Base-by-base conservation (phyloP, 2,797 vertebrate species). In the Acanthis flammea region DNA sequence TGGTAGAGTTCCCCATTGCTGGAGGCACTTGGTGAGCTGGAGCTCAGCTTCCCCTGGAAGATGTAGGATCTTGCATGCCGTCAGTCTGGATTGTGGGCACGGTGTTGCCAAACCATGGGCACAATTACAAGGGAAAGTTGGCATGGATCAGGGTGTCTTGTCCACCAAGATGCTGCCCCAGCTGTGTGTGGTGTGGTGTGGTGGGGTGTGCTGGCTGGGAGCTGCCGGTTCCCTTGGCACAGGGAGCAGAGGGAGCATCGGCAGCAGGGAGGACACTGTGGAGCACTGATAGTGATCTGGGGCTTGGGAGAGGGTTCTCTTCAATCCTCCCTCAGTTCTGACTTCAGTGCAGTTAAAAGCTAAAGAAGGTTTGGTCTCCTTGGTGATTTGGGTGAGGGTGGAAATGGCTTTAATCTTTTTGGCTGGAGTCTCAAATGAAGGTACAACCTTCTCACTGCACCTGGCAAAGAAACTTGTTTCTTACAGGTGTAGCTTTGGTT, bases 401-500 rank as follows among this genome's bases (percentile, higher is more conserved):
- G 83, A 95, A 91, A 55, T 31, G 45, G 68, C 92, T 94, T 95
- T 96, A 73, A 92, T 93, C 92, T 95, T 94, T 91, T 90, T 91
- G 94, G 84, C 81, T 83, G 28, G 79, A 74, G 82, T 68, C 66
- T 93, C 12, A 90, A 66, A 42, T 53, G 48, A 70, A 91, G 82
- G 58, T 70, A 70, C 51, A 86, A 65, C 80, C 60, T 90, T 67
- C 57, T 50, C 60, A 17, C 68, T 55, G 62, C 44, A 62, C 27
- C 66, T 96, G 94, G 85, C 89, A 81, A 62, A 62, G 65, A 74
- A 92, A 73, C 25, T 8, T 31, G 19, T 88, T 91, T 95, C 72
- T 90, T 96, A 92, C 94, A 94, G 94, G 91, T 96, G 95, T 91
- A 96, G 89, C 62, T 95, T 94, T 90, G 85, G 2, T 82, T 94